Percentiles rank a stretch among this genome's conserved stretches.
Conservation (phyloP, 2,888 invertebrate genomes). For the Nephrotoma flavescens region DNA sequence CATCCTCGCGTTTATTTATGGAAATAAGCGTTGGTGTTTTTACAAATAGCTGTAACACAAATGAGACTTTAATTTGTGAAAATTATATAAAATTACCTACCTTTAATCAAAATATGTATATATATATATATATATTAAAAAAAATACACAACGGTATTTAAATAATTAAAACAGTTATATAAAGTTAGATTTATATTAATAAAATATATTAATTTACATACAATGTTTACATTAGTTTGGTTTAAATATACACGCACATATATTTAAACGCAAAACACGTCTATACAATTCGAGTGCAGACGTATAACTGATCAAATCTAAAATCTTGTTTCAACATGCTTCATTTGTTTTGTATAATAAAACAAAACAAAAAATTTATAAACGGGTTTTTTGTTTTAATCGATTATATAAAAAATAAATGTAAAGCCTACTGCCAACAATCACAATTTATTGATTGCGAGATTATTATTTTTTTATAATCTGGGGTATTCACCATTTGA, state of each 20-base stretch:
- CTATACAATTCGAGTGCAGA: background rate
- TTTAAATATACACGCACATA: background rate
- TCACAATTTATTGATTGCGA: background rate
- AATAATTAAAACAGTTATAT: background rate
- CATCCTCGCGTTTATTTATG: background rate
- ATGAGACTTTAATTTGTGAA: background rate
- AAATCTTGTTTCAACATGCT: background rate
- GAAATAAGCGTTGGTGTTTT: background rate
- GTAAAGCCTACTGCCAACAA: background rate
- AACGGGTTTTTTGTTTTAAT: background rate
- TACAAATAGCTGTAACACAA: background rate
- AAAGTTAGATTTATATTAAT: background rate
- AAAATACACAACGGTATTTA: background rate
- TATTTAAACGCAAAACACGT: background rate
- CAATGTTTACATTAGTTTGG: background rate
- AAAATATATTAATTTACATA: background rate
- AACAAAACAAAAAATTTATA: background rate
- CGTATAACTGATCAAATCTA: background rate
- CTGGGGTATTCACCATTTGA: background rate
- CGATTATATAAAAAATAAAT: background rate
- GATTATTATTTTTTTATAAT: background rate
- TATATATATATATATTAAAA: background rate
- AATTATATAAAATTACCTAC: background rate
- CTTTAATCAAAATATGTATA: background rate
- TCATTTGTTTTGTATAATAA: background rate